Percentiles rank a stretch among this genome's conserved stretches.
phyloP scores from a whole-genome alignment of 2,797 vertebrate genomes.

The Sitta carolinensis region DNA sequence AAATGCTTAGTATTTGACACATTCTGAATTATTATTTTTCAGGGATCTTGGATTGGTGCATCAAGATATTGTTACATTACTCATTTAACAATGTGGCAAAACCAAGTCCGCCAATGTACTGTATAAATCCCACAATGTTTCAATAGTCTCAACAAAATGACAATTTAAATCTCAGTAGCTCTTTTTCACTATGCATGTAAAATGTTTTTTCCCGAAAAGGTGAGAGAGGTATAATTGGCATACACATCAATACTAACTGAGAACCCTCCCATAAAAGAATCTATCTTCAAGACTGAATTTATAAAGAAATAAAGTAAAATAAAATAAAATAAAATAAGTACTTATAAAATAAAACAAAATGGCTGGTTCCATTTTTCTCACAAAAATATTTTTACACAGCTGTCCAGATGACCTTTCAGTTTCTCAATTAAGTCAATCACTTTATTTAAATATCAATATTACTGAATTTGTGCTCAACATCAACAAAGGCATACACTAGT shows the following conservation, averaged over 20 bases:
- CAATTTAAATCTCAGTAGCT: neutral
- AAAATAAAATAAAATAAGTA: neutral
- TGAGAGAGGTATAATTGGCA: neutral
- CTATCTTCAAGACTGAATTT: neutral
- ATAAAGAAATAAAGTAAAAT: neutral
- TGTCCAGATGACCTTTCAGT: neutral
- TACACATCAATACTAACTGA: fast-evolving
- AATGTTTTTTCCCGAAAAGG: neutral
- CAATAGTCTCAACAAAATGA: neutral
- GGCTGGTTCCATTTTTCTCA: neutral
- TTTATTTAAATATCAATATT: neutral
- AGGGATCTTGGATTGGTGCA: neutral
- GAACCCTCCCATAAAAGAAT: neutral
- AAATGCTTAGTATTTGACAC: neutral
- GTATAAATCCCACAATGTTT: neutral
- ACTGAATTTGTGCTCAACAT: neutral
- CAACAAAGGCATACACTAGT: neutral
- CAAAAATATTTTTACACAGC: neutral
- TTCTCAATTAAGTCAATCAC: neutral
- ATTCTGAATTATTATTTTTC: neutral
- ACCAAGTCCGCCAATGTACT: neutral
- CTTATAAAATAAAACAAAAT: neutral
- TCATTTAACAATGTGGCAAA: neutral
- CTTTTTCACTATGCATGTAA: neutral
- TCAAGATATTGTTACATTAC: neutral